Conservation (phyloP, 1,140 invertebrate species). For the Listronotus bonariensis region DNA sequence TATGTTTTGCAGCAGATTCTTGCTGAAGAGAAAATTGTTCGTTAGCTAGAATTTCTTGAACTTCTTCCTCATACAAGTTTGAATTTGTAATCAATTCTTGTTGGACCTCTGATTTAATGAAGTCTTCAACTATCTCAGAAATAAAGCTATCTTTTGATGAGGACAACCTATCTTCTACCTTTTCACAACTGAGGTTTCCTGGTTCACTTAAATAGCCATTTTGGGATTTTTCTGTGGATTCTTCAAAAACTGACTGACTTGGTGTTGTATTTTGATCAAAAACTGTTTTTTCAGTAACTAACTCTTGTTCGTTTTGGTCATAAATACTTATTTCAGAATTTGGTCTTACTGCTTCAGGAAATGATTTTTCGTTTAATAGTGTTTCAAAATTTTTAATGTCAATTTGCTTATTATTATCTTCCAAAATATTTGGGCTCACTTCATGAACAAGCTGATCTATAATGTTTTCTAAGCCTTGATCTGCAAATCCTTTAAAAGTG, state of each 20-base stretch:
- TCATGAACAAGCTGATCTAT: not conserved
- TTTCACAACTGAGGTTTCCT: not conserved
- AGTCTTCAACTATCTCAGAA: slow-evolving; percentile 3
- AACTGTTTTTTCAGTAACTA: too few relatives aligned
- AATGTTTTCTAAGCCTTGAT: slow-evolving; percentile 3
- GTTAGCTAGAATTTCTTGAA: too few relatives aligned
- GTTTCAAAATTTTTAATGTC: not conserved
- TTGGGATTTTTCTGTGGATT: too few relatives aligned
- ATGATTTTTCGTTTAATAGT: not conserved
- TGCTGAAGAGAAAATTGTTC: too few relatives aligned
- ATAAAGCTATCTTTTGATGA: not conserved
- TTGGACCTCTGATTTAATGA: not conserved
- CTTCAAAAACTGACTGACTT: too few relatives aligned
- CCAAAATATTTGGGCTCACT: not conserved
- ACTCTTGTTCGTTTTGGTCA: too few relatives aligned
- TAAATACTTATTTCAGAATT: too few relatives aligned
- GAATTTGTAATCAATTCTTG: not conserved
- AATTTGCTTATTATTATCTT: not conserved
- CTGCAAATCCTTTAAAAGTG: not conserved
- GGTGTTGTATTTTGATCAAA: too few relatives aligned
- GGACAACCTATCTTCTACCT: not conserved
- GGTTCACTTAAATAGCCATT: too few relatives aligned
- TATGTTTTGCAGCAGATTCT: too few relatives aligned
- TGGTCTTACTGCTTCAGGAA: too few relatives aligned
- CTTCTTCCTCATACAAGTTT: too few relatives aligned